Base-by-base conservation (phyloP, 2,888 invertebrate genomes). In the Ophion obscuratus region DNA sequence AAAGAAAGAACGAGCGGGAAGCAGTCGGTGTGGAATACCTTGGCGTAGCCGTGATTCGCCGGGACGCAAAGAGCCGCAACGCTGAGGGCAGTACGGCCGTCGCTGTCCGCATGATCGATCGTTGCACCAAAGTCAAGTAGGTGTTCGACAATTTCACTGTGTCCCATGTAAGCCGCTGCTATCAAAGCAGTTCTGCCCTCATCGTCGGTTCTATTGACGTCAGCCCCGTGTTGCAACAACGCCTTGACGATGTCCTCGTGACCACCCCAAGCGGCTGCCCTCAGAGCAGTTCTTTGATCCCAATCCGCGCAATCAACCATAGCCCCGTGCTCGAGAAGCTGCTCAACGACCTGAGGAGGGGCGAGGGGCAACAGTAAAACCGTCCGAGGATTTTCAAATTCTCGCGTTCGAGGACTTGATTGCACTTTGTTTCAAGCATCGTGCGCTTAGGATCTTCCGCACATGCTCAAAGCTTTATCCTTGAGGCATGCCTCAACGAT, bases 91-190 rank as follows among this genome's bases (percentile, higher is more conserved):
- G 98, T 98, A 88, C 98, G 96, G 62, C 98, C 98, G 92, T 98
- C 98, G 83, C 97, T 96, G 91, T 98, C 98, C 0, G 97, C 96
- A 90, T 98, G 98, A 93, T 98, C 97, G 31, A 98, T 96, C 90
- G 96, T 95, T 0, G 98, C 98, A 1, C 97, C 97, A 84, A 96
- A 97, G 89, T 97, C 97, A 11, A 98, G 94, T 64, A 98, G 94
- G 87, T 97, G 97, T 86, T 97, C 96, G 40, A 98, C 98, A 86
- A 98, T 98, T 91, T 98, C 97, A n/a, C 97, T 97, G 94, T 98
- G 98, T 0, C 98, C 98, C 99, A 99, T 99, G 94, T 99, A 99
- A 0, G 99, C 98, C 24, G 99, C 98, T 0, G 99, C 99, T 88
- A 99, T 97, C 66, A 99, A 95, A 0, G 99, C 98, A 0, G 99